A percentile compares a stretch with the other conserved stretches of the same genome.
These are phyloP conservation scores for Melanotaenia pygmaea DNA, from an alignment of 2,797 vertebrate genomes.

Conservation along the genomic window DNA sequence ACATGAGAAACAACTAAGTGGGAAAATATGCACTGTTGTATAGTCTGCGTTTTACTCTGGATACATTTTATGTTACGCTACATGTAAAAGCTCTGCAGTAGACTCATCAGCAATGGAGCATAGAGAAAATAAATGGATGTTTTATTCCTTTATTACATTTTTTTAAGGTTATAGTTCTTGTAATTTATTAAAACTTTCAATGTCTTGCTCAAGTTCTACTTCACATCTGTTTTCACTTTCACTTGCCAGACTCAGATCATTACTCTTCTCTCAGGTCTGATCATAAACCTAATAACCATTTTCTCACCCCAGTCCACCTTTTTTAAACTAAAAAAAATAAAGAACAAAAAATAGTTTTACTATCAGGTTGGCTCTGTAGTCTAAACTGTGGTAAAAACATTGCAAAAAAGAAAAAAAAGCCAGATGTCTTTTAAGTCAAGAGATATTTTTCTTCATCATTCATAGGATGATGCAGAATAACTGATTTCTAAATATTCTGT, in stretches of 20 bases:
- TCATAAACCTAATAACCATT: conserved; percentile 23
- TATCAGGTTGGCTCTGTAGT: neutral
- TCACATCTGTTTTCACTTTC: conserved; percentile 30
- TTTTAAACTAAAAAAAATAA: neutral
- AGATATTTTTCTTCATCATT: neutral
- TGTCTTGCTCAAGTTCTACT: conserved; percentile 33
- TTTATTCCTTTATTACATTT: conserved; percentile 10
- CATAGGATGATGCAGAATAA: no score
- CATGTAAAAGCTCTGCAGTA: neutral
- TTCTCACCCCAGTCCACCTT: conserved; percentile 16
- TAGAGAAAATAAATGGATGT: neutral
- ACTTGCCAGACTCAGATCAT: conserved; percentile 18
- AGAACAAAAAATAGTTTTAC: neutral
- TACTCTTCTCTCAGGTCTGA: conserved; percentile 22
- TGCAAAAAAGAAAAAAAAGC: neutral
- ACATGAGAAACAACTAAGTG: neutral
- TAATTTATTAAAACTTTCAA: conserved; percentile 8
- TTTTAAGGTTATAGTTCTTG: neutral
- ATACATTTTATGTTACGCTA: neutral
- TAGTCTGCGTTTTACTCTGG: neutral
- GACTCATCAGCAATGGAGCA: neutral
- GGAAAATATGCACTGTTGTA: no score
- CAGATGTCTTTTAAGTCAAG: neutral
- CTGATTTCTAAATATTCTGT: neutral
- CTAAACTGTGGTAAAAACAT: neutral